These are phyloP conservation scores for Diorhabda carinulata DNA, from an alignment of 1,140 invertebrate species.

Conservation along the genomic window DNA sequence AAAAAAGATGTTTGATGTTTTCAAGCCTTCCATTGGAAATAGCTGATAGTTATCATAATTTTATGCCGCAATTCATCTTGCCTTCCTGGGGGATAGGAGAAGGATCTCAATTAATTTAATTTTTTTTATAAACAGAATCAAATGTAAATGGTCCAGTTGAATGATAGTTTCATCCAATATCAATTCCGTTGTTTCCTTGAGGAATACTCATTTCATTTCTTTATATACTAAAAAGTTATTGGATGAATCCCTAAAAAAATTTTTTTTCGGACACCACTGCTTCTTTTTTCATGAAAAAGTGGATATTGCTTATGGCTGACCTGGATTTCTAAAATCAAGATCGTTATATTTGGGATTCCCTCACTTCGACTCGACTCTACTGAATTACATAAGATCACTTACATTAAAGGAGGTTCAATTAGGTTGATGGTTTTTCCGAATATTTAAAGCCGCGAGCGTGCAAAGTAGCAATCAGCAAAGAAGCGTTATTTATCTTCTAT, in stretches of 20 bases:
- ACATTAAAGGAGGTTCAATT: conserved; percentile 1
- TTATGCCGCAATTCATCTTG: no score
- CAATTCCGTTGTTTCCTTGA: no score
- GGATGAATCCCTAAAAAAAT: not conserved
- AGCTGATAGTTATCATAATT: no score
- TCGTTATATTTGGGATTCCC: not conserved
- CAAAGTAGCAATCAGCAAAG: not conserved
- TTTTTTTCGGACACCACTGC: not conserved
- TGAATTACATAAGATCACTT: conserved; percentile 2
- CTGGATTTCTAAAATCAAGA: not conserved
- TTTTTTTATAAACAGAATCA: no score
- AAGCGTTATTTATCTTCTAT: not conserved
- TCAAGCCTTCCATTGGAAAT: no score
- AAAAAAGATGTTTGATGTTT: no score
- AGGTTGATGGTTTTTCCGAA: not conserved
- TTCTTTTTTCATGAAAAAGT: not conserved
- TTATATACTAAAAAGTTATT: no score
- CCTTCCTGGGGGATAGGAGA: no score
- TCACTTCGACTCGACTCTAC: not conserved
- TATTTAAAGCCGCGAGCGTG: not conserved
- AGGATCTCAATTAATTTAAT: no score
- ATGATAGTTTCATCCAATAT: no score
- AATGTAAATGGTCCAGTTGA: no score
- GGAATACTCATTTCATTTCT: no score
- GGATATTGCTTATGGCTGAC: not conserved